Percentiles rank a stretch among this genome's conserved stretches.
phyloP scores from a whole-genome alignment of 2,797 vertebrate species.

The Halcyon smyrnensis region DNA sequence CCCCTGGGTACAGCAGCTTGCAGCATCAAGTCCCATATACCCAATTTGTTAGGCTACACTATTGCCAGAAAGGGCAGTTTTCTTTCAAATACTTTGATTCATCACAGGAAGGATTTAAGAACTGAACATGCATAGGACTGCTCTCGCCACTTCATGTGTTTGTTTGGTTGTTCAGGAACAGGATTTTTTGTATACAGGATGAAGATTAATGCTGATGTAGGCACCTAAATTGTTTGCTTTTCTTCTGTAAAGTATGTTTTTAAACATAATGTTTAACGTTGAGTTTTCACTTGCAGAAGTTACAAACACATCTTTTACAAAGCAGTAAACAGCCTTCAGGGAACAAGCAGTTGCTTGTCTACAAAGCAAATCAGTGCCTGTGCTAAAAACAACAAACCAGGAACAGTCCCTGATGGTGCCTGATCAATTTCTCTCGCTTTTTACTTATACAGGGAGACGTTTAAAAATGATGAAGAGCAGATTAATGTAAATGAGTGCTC shows the following conservation, averaged over 20 bases:
- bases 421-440: not conserved
- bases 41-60: not conserved
- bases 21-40: not conserved
- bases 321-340: accelerated
- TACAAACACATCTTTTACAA: not conserved
- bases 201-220: not conserved
- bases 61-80: not conserved
- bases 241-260: not conserved
- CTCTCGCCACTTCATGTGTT: not conserved
- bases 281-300: not conserved
- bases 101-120: not conserved
- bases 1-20: not conserved
- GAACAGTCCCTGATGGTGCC: not conserved
- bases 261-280: not conserved
- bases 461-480: not conserved
- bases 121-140: not conserved
- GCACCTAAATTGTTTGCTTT: not conserved
- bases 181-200: not conserved
- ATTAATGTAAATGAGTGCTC: not conserved
- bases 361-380: not conserved
- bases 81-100: not conserved
- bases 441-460: not conserved
- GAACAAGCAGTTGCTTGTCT: not conserved
- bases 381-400: not conserved
- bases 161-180: not conserved